Base-by-base conservation (phyloP, 2,888 invertebrate genomes). In the Octodonta nipae region DNA sequence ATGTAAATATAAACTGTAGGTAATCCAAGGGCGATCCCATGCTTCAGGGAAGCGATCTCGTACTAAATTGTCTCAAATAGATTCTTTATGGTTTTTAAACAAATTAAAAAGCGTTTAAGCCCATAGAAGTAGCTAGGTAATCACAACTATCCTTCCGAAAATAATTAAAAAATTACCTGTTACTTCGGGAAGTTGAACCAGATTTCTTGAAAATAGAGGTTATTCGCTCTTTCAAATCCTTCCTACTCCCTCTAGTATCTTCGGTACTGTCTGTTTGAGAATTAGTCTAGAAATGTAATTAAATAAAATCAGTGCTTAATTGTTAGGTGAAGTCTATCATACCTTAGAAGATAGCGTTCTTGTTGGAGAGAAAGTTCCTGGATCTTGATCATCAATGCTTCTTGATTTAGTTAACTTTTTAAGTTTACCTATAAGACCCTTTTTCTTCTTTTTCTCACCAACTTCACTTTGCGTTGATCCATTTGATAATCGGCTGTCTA, bases 401-500 rank as follows among this genome's bases (percentile, higher is more conserved):
- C 81, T 74, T 2, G 86, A 83, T 60, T 87, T 88, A 2, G 86
- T 86, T 31, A 88, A 63, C 54, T 84, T 81, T 51, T 83, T 80
- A 42, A 89, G 60, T 64, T 87, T 88, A 11, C 84, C 82, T 54
- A 87, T 82, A 17, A 88, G 63, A 30, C 85, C 73, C 60, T 81
- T 81, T 55, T 75, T 75, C 61, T 81, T 78, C 62, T 84, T 82
- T 35, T 83, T 65, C 5, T 56, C 78, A 16, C 75, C 67, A 3
- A 79, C 74, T 51, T 87, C 88, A 57, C 87, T 86, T 58, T 86
- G 84, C 0, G 81, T 82, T 1, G 87, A 88, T 7, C 83, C 83
- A 26, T 78, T 80, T 1, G 87, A 88, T 44, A 87, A 63, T 25
- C 85, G 76, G 48, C 83, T 85, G 57, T 87, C 86, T 30, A 85